A percentile compares a stretch with the other conserved stretches of the same genome.
Conservation (phyloP, 64 coral and sea anemone genomes). For the Pachyseris speciosa region DNA sequence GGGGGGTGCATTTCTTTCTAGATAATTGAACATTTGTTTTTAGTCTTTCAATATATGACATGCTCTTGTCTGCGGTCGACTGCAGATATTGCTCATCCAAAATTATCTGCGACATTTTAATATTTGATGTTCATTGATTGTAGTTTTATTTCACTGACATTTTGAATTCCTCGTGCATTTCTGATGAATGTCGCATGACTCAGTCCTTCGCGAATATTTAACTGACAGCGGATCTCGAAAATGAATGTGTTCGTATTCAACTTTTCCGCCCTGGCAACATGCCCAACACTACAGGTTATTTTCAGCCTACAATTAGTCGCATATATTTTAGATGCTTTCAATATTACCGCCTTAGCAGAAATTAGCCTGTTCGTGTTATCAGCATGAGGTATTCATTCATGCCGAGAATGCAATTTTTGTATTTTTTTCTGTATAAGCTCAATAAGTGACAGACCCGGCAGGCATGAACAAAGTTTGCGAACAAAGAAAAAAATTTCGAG, state of each 20-base stretch:
- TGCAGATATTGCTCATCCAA: neutral
- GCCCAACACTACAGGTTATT: neutral
- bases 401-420: neutral
- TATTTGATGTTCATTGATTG: neutral
- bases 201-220: neutral
- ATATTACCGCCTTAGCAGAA: neutral
- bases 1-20: neutral
- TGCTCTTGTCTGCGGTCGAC: neutral
- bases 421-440: neutral
- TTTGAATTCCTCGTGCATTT: neutral
- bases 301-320: neutral
- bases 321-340: neutral
- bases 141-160: neutral
- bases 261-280: neutral
- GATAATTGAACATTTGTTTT: neutral
- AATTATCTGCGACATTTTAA: conserved; percentile 16
- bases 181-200: neutral
- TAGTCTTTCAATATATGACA: neutral
- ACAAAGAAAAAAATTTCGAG: neutral
- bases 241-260: neutral
- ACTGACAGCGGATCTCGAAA: neutral
- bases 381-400: neutral
- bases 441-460: neutral
- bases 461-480: neutral
- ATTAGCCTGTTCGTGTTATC: neutral